Percentiles rank a stretch among this genome's conserved stretches.
Conservation (phyloP, 2,888 invertebrate species). For the Heliothis peltigera region DNA sequence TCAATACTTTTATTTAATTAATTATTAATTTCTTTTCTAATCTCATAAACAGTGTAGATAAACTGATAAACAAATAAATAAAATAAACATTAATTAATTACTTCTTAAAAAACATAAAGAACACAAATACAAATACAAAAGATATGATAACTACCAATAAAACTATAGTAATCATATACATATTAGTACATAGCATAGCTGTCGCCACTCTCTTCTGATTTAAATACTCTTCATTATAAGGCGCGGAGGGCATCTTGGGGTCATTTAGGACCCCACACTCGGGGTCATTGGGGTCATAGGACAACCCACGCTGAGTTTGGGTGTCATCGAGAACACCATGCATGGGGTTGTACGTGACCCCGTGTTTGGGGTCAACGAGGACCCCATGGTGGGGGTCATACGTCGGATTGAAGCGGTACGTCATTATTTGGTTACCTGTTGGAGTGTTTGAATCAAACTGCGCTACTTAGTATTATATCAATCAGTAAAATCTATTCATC, state of each 20-base stretch:
- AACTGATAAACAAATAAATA: too few species aligned
- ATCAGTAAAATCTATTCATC: too few species aligned
- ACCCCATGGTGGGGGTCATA: slow-evolving; percentile 8
- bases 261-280: slow-evolving; percentile 3
- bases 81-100: background rate
- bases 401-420: slow-evolving; percentile 19
- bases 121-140: slow-evolving; percentile 29
- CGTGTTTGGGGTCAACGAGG: background rate
- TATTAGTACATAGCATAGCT: slow-evolving; percentile 36
- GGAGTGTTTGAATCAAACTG: slow-evolving; percentile 18
- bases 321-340: background rate
- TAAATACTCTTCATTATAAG: slow-evolving; percentile 39
- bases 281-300: background rate
- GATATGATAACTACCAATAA: slow-evolving; percentile 1
- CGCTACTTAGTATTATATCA: slow-evolving; percentile 13
- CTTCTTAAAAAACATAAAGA: slow-evolving; percentile 15
- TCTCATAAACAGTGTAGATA: too few species aligned
- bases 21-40: too few species aligned
- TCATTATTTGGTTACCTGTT: slow-evolving; percentile 16
- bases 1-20: too few species aligned
- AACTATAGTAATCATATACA: slow-evolving; percentile 24
- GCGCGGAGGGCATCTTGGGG: slow-evolving; percentile 39
- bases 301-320: background rate
- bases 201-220: slow-evolving; percentile 5
- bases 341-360: background rate